Evolutionary conservation across 2,797 vertebrate genomes (phyloP), one percentile per base, ranked within the genome.

Genomic region (Anolis apletophallus): DNA sequence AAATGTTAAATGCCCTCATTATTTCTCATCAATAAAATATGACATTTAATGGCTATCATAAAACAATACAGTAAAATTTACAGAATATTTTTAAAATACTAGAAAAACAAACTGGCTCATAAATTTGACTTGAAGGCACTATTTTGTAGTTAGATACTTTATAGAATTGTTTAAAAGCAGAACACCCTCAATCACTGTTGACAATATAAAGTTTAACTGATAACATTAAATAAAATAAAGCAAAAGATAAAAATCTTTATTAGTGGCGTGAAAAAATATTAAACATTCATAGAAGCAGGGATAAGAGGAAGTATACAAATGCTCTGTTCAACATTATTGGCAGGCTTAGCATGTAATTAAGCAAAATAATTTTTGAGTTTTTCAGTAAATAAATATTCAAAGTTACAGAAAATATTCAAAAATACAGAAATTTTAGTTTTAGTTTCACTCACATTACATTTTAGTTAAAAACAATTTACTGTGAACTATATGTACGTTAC

Each of bases 41-140:
- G 91, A 19, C 1, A 74, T 90, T 13, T 85, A 88, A 82, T 88
- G 73, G 34, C 87, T 32, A 36, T 75, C 26, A 46, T 4, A 91
- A 67, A 85, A 81, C 71, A 68, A 23, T 86, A 80, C 81, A 14
- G 87, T n/a, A n/a, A 21, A 71, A 93, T 91, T 74, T 64, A 3
- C 16, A 86, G 73, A 46, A 64, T 34, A 64, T 57, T 50, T 32
- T 8, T 4, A 73, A 83, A 91, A 87, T 55, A 0, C 2, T 1
- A 72, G 90, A 90, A 91, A 80, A 19, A 91, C 73, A 68, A 36
- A 81, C 64, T 80, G 54, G 89, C 0, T 54, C 88, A 9, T 29
- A 93, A 88, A 92, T 90, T 89, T 76, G 84, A 54, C 59, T 88
- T 89, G 50, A 92, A 85, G 57, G 50, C 59, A 54, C 72, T 77